These are phyloP conservation scores for Bombus superbus DNA, from an alignment of 1,140 invertebrate species.

Conservation along the genomic window DNA sequence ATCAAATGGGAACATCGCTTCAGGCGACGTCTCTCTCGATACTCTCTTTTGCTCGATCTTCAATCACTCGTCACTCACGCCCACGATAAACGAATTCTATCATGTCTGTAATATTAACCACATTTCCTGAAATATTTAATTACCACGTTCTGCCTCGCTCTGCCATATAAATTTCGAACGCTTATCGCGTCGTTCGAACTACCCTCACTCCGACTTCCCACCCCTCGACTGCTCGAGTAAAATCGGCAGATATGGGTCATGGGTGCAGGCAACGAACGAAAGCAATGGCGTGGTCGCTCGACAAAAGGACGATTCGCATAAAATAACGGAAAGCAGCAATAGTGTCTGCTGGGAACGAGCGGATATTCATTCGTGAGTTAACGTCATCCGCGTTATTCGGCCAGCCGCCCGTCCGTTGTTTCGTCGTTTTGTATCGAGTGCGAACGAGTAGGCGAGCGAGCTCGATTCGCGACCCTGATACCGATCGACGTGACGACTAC, in stretches of 20 bases:
- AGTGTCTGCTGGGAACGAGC: not conserved
- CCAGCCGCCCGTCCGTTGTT: not conserved
- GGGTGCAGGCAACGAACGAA: not conserved
- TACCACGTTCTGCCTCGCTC: not conserved
- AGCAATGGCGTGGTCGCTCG: not conserved
- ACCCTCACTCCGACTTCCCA: not conserved
- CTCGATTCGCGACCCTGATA: not conserved
- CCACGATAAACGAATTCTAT: no score
- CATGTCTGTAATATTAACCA: not conserved
- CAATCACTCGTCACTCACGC: not conserved
- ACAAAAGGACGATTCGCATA: not conserved
- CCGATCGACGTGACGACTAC: conserved; percentile 28
- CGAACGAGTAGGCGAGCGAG: not conserved
- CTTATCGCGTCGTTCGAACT: not conserved
- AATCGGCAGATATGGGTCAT: conserved; percentile 13
- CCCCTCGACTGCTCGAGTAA: not conserved
- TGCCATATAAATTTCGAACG: not conserved
- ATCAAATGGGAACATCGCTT: not conserved
- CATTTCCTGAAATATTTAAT: not conserved
- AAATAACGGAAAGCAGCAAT: conserved; percentile 1
- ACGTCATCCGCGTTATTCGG: not conserved
- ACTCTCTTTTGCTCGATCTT: not conserved
- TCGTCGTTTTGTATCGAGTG: not conserved
- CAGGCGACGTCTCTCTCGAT: not conserved
- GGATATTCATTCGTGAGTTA: conserved; percentile 9